Conservation (phyloP, 2,888 invertebrate genomes). For the Leptinotarsa rubiginosa region DNA sequence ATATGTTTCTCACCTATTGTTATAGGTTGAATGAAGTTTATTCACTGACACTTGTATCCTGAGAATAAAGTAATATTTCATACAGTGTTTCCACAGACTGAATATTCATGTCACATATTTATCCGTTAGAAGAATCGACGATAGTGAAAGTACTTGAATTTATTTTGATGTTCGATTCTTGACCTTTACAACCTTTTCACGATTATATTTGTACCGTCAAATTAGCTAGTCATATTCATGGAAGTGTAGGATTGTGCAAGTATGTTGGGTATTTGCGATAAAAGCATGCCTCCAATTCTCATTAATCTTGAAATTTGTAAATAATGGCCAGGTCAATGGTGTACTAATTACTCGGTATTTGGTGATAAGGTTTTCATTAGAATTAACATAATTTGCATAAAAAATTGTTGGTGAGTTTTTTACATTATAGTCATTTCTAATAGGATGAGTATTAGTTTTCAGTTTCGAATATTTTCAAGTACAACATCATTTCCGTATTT, state of each 20-base stretch:
- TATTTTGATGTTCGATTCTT: not conserved
- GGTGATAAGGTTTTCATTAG: not conserved
- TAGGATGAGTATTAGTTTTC: not conserved
- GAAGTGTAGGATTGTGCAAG: not conserved
- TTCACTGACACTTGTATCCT: not conserved
- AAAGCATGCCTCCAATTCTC: not conserved
- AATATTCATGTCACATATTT: not conserved
- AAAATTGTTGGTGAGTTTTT: not conserved
- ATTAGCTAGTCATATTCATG: not conserved
- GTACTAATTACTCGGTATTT: not conserved
- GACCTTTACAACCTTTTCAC: not conserved
- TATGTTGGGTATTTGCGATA: not conserved
- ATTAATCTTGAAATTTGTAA: not conserved
- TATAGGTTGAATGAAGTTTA: not conserved
- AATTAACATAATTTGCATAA: not conserved
- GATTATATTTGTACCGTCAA: too few relatives aligned
- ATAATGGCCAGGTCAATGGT: slow-evolving; percentile 1
- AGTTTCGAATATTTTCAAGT: too few relatives aligned
- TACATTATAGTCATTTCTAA: not conserved
- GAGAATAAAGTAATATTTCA: not conserved
- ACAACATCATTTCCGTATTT: too few relatives aligned
- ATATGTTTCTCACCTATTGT: too few relatives aligned
- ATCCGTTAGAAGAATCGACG: not conserved
- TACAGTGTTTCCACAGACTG: not conserved
- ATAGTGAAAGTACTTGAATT: not conserved